phyloP scores from a whole-genome alignment of 2,113 vertebrate genomes.

The Gallinago undulata region DNA sequence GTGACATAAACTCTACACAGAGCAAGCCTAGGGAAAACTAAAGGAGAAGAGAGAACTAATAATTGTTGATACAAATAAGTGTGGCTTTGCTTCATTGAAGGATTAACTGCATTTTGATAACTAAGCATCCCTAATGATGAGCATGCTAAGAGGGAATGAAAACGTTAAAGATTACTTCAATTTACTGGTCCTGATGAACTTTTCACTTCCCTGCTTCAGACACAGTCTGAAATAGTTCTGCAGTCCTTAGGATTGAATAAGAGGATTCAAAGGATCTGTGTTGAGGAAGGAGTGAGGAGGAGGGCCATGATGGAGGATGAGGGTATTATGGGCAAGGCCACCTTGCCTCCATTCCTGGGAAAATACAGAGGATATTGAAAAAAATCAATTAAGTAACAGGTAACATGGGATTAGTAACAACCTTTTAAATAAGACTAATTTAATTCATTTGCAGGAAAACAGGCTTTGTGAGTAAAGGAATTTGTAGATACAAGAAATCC shows the following conservation, averaged over 20 bases:
- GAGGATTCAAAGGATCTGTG: background rate
- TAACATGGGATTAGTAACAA: background rate
- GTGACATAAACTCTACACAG: background rate
- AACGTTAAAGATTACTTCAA: background rate
- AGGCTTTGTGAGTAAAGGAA: background rate
- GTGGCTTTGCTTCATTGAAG: background rate
- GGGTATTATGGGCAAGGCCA: background rate
- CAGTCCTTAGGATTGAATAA: background rate
- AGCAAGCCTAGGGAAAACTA: background rate
- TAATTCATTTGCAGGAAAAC: background rate
- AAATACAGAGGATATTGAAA: background rate
- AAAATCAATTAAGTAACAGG: background rate
- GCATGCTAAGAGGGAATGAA: background rate
- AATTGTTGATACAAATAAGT: background rate
- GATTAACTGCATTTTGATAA: background rate
- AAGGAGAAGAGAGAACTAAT: background rate
- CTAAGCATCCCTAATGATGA: background rate
- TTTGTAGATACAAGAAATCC: background rate
- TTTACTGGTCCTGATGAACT: background rate
- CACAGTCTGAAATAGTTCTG: background rate
- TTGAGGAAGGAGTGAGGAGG: background rate
- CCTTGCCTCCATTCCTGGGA: background rate
- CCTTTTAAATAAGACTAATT: background rate
- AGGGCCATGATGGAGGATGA: fast-evolving
- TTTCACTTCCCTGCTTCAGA: background rate